Conservation (phyloP, 2,113 vertebrate species). For the Solea solea region DNA sequence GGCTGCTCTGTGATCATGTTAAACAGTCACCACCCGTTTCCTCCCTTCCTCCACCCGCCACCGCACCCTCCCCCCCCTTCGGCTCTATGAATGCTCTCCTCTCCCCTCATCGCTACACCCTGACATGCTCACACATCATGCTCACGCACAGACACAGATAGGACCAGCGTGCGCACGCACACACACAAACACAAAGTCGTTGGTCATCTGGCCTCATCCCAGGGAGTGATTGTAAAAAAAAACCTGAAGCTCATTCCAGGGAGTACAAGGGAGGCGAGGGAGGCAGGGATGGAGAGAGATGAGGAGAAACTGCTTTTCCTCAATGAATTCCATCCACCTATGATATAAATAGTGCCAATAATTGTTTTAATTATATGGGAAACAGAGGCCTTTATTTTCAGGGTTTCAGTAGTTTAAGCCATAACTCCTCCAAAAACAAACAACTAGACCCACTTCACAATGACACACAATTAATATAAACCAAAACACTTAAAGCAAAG, state of each 20-base stretch:
- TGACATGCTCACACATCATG: conserved; percentile 63
- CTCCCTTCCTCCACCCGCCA: conserved; percentile 51
- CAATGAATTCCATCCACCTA: neutral
- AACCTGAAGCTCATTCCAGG: conserved; percentile 47
- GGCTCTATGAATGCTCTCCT: conserved; percentile 7
- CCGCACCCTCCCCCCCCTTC: conserved; percentile 55
- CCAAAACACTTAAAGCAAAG: too few species aligned
- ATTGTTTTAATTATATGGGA: neutral
- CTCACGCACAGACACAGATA: conserved; percentile 25
- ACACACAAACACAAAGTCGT: neutral
- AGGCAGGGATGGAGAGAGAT: conserved; percentile 4
- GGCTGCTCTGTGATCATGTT: conserved; percentile 75
- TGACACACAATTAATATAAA: too few species aligned
- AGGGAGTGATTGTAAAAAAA: conserved; percentile 60
- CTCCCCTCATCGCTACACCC: conserved; percentile 52
- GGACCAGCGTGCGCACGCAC: conserved; percentile 3
- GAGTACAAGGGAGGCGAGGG: conserved; percentile 18
- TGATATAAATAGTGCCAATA: neutral
- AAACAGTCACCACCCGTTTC: conserved; percentile 70
- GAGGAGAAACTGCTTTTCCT: conserved; percentile 11
- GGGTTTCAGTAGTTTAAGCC: too few species aligned
- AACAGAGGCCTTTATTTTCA: neutral
- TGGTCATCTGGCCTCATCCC: conserved; percentile 63
- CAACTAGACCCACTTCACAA: too few species aligned
- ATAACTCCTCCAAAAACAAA: too few species aligned